phyloP scores from a whole-genome alignment of 2,888 invertebrate genomes.

The Coenonympha glycerion region DNA sequence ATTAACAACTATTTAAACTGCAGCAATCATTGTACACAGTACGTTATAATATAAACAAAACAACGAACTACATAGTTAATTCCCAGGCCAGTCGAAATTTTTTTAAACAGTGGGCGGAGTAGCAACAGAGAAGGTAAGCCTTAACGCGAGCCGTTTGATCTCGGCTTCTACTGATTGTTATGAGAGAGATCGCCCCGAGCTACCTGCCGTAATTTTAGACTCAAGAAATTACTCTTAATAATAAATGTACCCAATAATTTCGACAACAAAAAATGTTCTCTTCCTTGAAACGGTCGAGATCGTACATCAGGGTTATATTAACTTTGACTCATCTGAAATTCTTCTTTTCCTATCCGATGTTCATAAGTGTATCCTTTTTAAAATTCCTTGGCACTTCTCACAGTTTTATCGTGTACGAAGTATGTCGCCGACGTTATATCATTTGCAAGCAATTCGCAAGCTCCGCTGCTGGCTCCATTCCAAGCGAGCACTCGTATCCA shows the following conservation, averaged over 20 bases:
- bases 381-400: conserved; percentile 37
- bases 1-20: too few relatives aligned
- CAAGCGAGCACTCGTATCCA: conserved; percentile 53
- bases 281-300: conserved; percentile 45
- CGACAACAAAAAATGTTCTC: conserved; percentile 44
- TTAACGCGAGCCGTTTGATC: conserved; percentile 42
- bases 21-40: too few relatives aligned
- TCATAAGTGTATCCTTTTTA: conserved; percentile 27
- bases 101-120: conserved; percentile 71
- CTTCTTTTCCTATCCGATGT: conserved; percentile 10
- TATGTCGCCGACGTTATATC: conserved; percentile 48
- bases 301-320: conserved; percentile 42
- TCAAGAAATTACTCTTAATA: conserved; percentile 73
- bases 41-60: conserved; percentile 53
- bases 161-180: conserved; percentile 46
- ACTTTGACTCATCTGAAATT: conserved; percentile 44
- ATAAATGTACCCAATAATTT: conserved; percentile 70
- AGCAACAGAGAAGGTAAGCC: conserved; percentile 51
- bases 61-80: conserved; percentile 63
- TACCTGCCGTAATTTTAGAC: conserved; percentile 72
- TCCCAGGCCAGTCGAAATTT: conserved; percentile 63
- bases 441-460: conserved; percentile 51
- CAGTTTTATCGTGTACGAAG: conserved; percentile 40
- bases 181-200: conserved; percentile 57
- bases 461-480: conserved; percentile 48